A percentile compares a stretch with the other conserved stretches of the same genome.
phyloP scores from a whole-genome alignment of 2,797 vertebrate species.

The Microcaecilia unicolor region DNA sequence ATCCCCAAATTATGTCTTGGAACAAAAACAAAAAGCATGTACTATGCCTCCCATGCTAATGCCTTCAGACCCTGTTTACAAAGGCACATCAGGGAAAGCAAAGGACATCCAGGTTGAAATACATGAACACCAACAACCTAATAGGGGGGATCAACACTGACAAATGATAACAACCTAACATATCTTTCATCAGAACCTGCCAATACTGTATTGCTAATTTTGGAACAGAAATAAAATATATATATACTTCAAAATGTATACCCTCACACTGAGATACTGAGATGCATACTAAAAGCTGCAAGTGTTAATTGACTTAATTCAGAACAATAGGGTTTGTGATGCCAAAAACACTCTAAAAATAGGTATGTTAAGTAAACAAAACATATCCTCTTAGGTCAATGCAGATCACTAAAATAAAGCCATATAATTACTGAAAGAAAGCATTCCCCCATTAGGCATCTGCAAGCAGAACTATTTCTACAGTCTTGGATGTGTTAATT shows the following conservation, averaged over 20 bases:
- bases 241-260: too few relatives aligned
- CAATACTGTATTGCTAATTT: neutral
- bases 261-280: too few relatives aligned
- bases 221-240: neutral
- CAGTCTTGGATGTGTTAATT: slow-evolving; percentile 58
- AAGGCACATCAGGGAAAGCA: slow-evolving; percentile 35
- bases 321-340: neutral
- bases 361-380: too few relatives aligned
- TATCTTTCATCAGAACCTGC: neutral
- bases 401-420: slow-evolving; percentile 23
- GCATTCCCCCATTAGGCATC: slow-evolving; percentile 47
- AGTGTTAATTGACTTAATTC: slow-evolving; percentile 7
- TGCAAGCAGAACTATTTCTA: slow-evolving; percentile 43
- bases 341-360: too few relatives aligned
- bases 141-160: slow-evolving; percentile 16
- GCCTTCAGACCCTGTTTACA: too few relatives aligned
- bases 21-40: slow-evolving; percentile 24
- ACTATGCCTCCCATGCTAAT: too few relatives aligned
- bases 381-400: slow-evolving; percentile 23
- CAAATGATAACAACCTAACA: neutral
- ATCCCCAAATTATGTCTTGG: slow-evolving; percentile 9
- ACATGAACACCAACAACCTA: slow-evolving; percentile 6
- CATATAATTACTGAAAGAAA: slow-evolving; percentile 43
- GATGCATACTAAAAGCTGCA: too few relatives aligned
- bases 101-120: slow-evolving; percentile 10